These are phyloP conservation scores for Pogonognathellus flavescens DNA, from an alignment of 1,140 invertebrate species.

Conservation along the genomic window DNA sequence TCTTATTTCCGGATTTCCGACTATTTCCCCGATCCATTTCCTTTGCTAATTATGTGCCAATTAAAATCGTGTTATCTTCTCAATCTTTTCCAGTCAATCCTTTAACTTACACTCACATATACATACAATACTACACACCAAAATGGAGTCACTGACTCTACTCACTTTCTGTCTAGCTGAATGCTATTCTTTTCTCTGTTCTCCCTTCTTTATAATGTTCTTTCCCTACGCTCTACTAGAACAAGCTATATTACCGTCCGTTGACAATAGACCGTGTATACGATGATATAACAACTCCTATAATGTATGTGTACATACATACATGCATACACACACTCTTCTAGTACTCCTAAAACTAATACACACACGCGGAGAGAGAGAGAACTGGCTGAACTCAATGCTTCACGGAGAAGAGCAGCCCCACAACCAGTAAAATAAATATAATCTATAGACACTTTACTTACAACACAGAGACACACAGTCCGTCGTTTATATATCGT, in stretches of 20 bases:
- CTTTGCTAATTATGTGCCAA: slow-evolving; percentile 48
- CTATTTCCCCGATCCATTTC: slow-evolving; percentile 49
- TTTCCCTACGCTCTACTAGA: slow-evolving; percentile 45
- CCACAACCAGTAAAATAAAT: too few relatives aligned
- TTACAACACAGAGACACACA: not conserved
- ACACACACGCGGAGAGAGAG: too few relatives aligned
- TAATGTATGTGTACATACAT: slow-evolving; percentile 4
- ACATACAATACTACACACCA: slow-evolving; percentile 49
- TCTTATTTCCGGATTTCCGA: slow-evolving; percentile 48
- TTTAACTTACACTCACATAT: slow-evolving; percentile 49
- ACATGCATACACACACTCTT: not conserved
- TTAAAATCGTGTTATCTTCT: slow-evolving; percentile 49
- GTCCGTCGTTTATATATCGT: not conserved
- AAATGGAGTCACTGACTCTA: slow-evolving; percentile 49
- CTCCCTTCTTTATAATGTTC: slow-evolving; percentile 33
- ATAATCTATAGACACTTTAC: slow-evolving; percentile 4
- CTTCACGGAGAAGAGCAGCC: too few relatives aligned
- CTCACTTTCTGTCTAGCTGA: slow-evolving; percentile 43
- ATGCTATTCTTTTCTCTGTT: slow-evolving; percentile 50
- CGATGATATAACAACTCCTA: slow-evolving; percentile 36
- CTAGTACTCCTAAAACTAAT: too few relatives aligned
- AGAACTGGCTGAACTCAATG: too few relatives aligned
- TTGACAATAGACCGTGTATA: slow-evolving; percentile 41
- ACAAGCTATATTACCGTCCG: slow-evolving; percentile 25
- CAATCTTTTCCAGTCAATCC: slow-evolving; percentile 48